A percentile compares a stretch with the other conserved stretches of the same genome.
Evolutionary conservation across 2,888 invertebrate species (phyloP).

Genomic region (Volucella inanis): DNA sequence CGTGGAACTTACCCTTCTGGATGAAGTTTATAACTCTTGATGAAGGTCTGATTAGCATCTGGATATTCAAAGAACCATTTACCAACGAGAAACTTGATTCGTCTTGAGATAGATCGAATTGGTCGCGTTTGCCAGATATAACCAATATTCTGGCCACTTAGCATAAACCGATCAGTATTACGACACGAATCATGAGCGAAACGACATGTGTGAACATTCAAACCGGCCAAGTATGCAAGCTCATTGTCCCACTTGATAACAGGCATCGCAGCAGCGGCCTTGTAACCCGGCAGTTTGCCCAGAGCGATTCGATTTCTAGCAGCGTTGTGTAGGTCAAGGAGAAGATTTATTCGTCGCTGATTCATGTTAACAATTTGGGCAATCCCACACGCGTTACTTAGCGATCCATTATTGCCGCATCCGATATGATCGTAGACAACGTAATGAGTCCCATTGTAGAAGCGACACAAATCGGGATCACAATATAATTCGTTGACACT

Average conservation of each 20-base stretch:
- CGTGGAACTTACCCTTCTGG: constrained; percentile 77
- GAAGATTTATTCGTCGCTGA: constrained; percentile 79
- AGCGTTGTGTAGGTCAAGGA: constrained; percentile 81
- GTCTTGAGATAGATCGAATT: constrained; percentile 80
- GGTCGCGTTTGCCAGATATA: constrained; percentile 80
- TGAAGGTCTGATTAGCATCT: constrained; percentile 80
- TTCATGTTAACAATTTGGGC: constrained; percentile 79
- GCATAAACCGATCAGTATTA: constrained; percentile 79
- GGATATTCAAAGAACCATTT: constrained; percentile 81
- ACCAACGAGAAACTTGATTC: constrained; percentile 80
- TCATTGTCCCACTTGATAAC: constrained; percentile 80
- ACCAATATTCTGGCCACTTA: constrained; percentile 82
- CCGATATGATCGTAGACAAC: constrained; percentile 78
- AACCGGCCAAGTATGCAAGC: constrained; percentile 79
- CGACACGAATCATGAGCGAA: constrained; percentile 81
- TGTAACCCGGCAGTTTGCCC: constrained; percentile 79
- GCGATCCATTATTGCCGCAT: constrained; percentile 79
- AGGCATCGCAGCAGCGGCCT: constrained; percentile 80
- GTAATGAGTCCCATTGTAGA: constrained; percentile 80
- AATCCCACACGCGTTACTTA: constrained; percentile 77
- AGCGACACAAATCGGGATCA: constrained; percentile 78
- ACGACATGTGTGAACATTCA: constrained; percentile 80
- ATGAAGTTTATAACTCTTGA: constrained; percentile 79
- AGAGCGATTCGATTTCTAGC: constrained; percentile 80
- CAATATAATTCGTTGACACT: constrained; percentile 76